Evolutionary conservation across 2,797 vertebrate species (phyloP).

Genomic region (Eulemur rubriventer): DNA sequence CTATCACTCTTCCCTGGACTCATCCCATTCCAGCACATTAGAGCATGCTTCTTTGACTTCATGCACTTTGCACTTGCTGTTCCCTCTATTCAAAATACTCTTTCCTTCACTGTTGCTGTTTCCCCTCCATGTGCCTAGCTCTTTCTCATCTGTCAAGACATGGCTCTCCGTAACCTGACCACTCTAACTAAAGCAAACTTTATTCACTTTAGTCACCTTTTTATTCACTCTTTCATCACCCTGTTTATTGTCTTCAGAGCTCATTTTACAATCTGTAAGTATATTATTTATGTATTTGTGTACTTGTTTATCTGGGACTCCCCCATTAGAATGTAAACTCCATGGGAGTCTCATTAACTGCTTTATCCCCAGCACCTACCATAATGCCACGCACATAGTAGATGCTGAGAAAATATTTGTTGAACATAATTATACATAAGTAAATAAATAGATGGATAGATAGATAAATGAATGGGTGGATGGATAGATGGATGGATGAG

Average conservation of each 20-base stretch:
- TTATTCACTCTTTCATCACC: neutral
- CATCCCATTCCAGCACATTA: neutral
- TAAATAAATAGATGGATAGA: neutral
- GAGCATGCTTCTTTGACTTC: neutral
- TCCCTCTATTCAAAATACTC: neutral
- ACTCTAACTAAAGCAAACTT: neutral
- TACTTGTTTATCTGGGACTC: neutral
- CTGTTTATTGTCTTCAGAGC: slow-evolving; percentile 15
- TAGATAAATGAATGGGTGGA: neutral
- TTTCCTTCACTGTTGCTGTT: neutral
- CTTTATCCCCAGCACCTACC: neutral
- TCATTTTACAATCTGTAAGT: neutral
- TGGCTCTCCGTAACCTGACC: neutral
- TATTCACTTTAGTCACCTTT: neutral
- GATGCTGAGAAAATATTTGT: slow-evolving; percentile 11
- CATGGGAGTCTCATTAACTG: neutral
- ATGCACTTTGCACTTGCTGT: neutral
- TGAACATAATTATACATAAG: neutral
- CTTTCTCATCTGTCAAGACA: neutral
- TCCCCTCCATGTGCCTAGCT: neutral
- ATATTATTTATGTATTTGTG: neutral
- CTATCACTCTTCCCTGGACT: neutral
- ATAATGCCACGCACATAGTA: neutral
- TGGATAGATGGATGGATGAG: neutral
- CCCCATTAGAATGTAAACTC: slow-evolving; percentile 17